These are phyloP conservation scores for Aleiodes alternator DNA, from an alignment of 2,888 invertebrate genomes.

Conservation along the genomic window DNA sequence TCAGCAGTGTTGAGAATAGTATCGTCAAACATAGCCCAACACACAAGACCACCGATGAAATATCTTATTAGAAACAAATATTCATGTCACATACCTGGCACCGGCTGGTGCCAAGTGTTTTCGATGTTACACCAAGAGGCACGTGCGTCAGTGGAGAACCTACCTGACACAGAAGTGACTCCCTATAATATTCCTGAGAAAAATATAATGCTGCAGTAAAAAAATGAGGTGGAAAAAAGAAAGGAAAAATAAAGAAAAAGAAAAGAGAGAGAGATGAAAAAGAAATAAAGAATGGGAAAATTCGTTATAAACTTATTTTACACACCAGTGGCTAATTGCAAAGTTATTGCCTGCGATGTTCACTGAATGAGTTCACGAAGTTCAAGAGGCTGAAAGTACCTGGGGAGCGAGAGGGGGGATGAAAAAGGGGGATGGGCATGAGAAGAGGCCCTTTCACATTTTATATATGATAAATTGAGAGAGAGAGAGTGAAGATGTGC, in stretches of 20 bases:
- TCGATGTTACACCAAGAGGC: constrained; percentile 72
- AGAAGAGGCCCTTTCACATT: constrained; percentile 14
- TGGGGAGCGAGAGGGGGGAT: constrained; percentile 22
- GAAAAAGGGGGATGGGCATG: constrained; percentile 31
- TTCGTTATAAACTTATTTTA: constrained; percentile 19
- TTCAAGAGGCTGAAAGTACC: no score
- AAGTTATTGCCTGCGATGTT: constrained; percentile 4
- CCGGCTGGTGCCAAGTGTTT: constrained; percentile 75
- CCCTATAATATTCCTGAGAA: constrained; percentile 7
- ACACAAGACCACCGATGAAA: constrained; percentile 64
- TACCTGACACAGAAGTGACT: constrained; percentile 26
- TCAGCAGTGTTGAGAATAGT: constrained; percentile 15
- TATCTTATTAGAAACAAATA: constrained; percentile 76
- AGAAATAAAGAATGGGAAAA: not conserved
- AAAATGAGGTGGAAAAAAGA: not conserved
- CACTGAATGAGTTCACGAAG: no score
- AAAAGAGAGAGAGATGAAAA: not conserved
- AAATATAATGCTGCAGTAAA: constrained; percentile 19
- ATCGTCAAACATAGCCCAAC: constrained; percentile 67
- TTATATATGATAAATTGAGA: constrained; percentile 37
- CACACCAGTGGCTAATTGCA: constrained; percentile 20
- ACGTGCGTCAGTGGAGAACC: constrained; percentile 64
- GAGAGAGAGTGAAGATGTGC: constrained; percentile 35
- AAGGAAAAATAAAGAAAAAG: not conserved
- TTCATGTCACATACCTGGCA: constrained; percentile 75